Percentiles rank a stretch among this genome's conserved stretches.
Conservation (phyloP, 2,888 invertebrate species). For the Rambutsinella grinnellia region DNA sequence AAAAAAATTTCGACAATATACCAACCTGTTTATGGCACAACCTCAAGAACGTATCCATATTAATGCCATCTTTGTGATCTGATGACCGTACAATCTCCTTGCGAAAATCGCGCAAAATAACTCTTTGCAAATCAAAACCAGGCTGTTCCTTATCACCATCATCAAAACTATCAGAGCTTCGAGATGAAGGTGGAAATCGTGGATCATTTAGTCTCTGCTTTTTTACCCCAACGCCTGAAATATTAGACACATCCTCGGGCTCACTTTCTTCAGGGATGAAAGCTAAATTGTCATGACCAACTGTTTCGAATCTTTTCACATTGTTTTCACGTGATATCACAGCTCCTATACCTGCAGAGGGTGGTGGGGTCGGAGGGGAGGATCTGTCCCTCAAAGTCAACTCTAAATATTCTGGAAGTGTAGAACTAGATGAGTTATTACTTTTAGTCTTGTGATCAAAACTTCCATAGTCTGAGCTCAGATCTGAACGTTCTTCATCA, state of each 20-base stretch:
- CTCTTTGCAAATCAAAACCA: slow-evolving; percentile 20
- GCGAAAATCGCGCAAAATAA: slow-evolving; percentile 45
- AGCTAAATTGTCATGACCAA: slow-evolving; percentile 44
- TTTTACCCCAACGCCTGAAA: not conserved
- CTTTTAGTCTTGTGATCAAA: not conserved
- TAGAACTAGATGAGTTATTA: not conserved
- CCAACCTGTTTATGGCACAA: slow-evolving; percentile 26
- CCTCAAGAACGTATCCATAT: slow-evolving; percentile 24
- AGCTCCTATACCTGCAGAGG: not conserved
- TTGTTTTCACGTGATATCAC: not conserved
- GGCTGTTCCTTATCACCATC: not conserved
- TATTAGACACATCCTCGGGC: slow-evolving; percentile 7
- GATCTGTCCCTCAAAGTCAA: slow-evolving; percentile 1
- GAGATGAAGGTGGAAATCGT: not conserved
- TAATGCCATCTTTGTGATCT: slow-evolving; percentile 25
- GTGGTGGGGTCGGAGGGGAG: not conserved
- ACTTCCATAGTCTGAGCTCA: slow-evolving; percentile 32
- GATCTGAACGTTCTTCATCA: slow-evolving; percentile 26
- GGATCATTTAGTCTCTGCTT: not conserved
- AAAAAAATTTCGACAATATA: too few relatives aligned
- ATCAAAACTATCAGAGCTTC: not conserved
- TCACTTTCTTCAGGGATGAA: slow-evolving; percentile 52
- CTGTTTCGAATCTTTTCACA: not conserved
- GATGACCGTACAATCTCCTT: slow-evolving; percentile 28
- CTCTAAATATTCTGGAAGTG: not conserved